Evolutionary conservation across 2,797 vertebrate genomes (phyloP).

Genomic region (Rhyacichthys aspro): DNA sequence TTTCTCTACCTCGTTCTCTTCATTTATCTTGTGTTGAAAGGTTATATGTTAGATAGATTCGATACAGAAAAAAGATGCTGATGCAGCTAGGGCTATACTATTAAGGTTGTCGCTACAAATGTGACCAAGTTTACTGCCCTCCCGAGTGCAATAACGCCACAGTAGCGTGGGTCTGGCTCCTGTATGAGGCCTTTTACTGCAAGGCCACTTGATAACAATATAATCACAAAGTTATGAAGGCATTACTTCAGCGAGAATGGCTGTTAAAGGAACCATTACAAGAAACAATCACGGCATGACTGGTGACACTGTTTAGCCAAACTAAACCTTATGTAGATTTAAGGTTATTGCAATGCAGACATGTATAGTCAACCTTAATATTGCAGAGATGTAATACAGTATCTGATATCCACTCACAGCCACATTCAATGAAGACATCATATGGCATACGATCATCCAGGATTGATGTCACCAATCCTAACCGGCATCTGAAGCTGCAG

Average conservation of each 20-base stretch:
- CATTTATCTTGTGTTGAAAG: neutral
- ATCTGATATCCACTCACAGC: constrained; percentile 1
- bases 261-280: constrained; percentile 37
- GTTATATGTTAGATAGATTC: constrained; percentile 1
- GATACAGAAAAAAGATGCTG: constrained; percentile 1
- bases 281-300: constrained; percentile 4
- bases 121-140: constrained; percentile 30
- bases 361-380: too few relatives aligned
- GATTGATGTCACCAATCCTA: constrained; percentile 49
- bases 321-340: constrained; percentile 25
- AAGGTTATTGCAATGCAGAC: neutral
- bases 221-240: constrained; percentile 43
- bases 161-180: constrained; percentile 16
- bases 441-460: constrained; percentile 3
- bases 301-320: constrained; percentile 11
- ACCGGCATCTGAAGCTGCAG: constrained; percentile 47
- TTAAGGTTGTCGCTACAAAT: constrained; percentile 25
- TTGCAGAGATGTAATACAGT: neutral
- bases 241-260: constrained; percentile 32
- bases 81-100: constrained; percentile 12
- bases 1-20: constrained; percentile 2
- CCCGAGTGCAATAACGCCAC: constrained; percentile 31
- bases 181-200: constrained; percentile 42
- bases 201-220: constrained; percentile 40
- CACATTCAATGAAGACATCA: constrained; percentile 8